A percentile compares a stretch with the other conserved stretches of the same genome.
phyloP scores from a whole-genome alignment of 2,113 vertebrate species.

The Myotis yumanensis region DNA sequence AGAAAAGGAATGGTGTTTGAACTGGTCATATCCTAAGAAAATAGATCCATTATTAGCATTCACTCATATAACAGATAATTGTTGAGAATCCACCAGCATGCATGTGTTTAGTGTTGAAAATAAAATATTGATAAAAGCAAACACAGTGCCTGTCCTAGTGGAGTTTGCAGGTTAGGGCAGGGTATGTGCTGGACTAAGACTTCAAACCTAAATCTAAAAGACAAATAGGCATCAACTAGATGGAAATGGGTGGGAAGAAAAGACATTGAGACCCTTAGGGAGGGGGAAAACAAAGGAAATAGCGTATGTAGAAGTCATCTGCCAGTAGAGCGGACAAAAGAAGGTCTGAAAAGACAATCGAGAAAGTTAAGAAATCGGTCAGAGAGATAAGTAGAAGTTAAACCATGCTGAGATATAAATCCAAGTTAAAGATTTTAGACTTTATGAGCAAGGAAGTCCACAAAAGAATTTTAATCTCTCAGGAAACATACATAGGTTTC shows the following conservation, averaged over 20 bases:
- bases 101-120: background rate
- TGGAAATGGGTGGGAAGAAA: background rate
- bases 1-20: background rate
- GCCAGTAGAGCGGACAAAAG: background rate
- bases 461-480: background rate
- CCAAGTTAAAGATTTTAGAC: background rate
- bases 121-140: background rate
- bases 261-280: background rate
- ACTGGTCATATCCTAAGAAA: slow-evolving; percentile 13
- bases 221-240: background rate
- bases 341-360: background rate
- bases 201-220: background rate
- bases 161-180: background rate
- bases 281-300: background rate
- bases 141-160: background rate
- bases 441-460: background rate
- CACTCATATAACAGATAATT: slow-evolving; percentile 1
- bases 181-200: background rate
- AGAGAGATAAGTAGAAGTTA: background rate
- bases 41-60: background rate
- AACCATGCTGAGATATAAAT: background rate
- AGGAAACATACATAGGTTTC: background rate
- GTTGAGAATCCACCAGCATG: background rate
- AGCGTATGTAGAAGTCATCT: background rate
- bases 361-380: background rate